These are phyloP conservation scores for Heliconius aoede DNA, from an alignment of 2,888 invertebrate genomes.

Conservation along the genomic window DNA sequence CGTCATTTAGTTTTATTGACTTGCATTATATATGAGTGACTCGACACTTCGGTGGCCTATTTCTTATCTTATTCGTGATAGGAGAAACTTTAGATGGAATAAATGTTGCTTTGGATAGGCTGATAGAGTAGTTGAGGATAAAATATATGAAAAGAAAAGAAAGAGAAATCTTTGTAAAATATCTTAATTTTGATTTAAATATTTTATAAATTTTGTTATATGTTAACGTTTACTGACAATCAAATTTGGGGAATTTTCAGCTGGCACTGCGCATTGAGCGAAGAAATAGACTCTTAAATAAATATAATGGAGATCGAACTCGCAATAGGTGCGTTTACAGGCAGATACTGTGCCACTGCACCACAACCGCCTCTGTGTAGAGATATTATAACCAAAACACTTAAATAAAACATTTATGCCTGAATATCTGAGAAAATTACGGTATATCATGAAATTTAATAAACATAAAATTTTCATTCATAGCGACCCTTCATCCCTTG, in stretches of 20 bases:
- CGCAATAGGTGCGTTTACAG: neutral
- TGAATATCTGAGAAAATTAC: neutral
- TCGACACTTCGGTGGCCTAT: neutral
- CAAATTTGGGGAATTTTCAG: neutral
- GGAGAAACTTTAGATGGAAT: neutral
- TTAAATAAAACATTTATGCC: neutral
- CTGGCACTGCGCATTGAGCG: neutral
- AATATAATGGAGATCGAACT: neutral
- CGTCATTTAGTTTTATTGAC: constrained; percentile 2
- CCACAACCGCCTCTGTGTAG: no score
- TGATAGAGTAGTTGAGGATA: neutral
- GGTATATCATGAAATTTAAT: neutral
- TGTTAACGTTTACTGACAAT: neutral
- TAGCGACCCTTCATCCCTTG: neutral
- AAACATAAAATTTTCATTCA: neutral
- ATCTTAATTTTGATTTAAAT: no score
- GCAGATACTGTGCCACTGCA: no score
- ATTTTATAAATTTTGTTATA: no score
- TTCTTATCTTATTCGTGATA: neutral
- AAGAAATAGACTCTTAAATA: no score
- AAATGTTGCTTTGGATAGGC: neutral
- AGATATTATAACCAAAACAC: neutral
- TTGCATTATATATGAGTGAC: neutral
- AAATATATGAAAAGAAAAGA: no score
- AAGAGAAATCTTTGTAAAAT: no score